Conservation (phyloP, 2,113 vertebrate species). For the Antechinus stuartii region DNA sequence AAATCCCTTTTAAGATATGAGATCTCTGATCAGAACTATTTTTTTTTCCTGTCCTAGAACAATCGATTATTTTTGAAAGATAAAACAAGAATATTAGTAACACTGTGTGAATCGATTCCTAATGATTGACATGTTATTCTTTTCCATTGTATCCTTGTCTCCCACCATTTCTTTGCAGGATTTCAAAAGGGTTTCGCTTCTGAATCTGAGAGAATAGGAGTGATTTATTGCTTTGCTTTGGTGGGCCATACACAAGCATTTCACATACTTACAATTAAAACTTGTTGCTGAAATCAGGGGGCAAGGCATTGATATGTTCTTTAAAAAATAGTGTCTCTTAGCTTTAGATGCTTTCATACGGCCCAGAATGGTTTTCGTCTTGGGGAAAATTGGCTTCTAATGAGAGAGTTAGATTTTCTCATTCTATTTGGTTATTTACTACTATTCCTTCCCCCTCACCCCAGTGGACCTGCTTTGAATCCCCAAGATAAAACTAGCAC, state of each 20-base stretch:
- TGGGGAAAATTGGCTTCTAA: neutral
- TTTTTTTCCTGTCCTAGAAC: neutral
- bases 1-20: conserved; percentile 20
- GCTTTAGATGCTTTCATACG: neutral
- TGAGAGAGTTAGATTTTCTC: neutral
- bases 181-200: neutral
- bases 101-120: neutral
- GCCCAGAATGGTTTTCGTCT: neutral
- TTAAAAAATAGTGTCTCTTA: neutral
- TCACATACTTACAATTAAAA: neutral
- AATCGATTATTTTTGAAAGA: neutral
- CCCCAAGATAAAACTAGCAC: neutral
- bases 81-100: conserved; percentile 7
- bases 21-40: neutral
- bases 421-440: neutral
- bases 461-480: neutral
- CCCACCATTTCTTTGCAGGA: neutral
- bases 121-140: neutral
- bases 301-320: neutral
- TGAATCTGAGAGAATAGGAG: neutral
- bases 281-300: neutral
- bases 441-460: neutral
- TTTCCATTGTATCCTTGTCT: neutral
- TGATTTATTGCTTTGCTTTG: neutral
- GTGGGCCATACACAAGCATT: neutral